phyloP scores from a whole-genome alignment of 2,888 invertebrate species.

The Scaptomyza parva region DNA sequence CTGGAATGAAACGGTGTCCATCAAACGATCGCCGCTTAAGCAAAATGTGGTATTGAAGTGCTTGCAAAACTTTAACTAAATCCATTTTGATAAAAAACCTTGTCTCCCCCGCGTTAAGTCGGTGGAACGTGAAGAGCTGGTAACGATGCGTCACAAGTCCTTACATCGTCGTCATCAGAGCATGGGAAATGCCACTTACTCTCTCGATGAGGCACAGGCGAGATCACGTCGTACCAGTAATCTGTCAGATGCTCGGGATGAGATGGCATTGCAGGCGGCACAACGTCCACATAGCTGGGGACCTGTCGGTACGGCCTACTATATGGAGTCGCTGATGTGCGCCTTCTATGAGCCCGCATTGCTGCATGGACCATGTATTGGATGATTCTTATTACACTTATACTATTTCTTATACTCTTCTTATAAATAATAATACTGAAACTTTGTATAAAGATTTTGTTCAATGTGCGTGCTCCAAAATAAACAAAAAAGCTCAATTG shows the following conservation, averaged over 20 bases:
- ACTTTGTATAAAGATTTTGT: conserved; percentile 64
- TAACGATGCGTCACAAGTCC: conserved; percentile 78
- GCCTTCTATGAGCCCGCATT: conserved; percentile 89
- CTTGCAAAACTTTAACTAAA: neutral
- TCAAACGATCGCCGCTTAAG: conserved; percentile 73
- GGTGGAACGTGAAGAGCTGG: conserved; percentile 72
- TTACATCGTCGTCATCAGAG: conserved; percentile 83
- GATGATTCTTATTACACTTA: conserved; percentile 63
- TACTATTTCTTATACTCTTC: conserved; percentile 14
- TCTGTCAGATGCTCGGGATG: conserved; percentile 79
- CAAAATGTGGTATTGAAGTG: conserved; percentile 56
- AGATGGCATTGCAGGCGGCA: conserved; percentile 56
- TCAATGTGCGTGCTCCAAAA: conserved; percentile 59
- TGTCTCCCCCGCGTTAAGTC: conserved; percentile 39
- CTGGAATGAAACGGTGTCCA: conserved; percentile 84
- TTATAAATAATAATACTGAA: conserved; percentile 32
- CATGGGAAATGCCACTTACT: conserved; percentile 82
- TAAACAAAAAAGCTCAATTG: conserved; percentile 60
- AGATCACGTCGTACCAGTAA: conserved; percentile 78
- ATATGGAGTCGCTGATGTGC: conserved; percentile 90
- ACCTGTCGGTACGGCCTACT: conserved; percentile 82
- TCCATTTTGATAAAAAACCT: neutral
- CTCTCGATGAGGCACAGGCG: conserved; percentile 71
- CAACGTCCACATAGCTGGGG: conserved; percentile 84
- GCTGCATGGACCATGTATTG: conserved; percentile 96